phyloP scores from a whole-genome alignment of 2,888 invertebrate species.

The Mongoloraphidia duomilia region DNA sequence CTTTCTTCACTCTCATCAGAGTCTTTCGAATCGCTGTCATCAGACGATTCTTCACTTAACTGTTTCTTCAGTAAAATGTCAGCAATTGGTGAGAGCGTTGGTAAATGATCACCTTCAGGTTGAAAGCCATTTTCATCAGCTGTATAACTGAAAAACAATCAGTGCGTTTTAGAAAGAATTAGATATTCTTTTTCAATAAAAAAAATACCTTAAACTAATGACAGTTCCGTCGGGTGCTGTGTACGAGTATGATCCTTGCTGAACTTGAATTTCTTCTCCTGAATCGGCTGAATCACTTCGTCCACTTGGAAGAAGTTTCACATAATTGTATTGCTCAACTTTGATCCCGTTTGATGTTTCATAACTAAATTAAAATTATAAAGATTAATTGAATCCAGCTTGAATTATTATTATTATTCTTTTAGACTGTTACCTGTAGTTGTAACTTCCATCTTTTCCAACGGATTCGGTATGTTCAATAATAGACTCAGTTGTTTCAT shows the following conservation, averaged over 20 bases:
- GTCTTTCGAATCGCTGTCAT: too few species aligned
- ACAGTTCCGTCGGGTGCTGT: conserved; percentile 54
- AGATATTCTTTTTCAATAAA: conserved; percentile 2
- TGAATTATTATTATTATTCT: too few species aligned
- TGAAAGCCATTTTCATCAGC: conserved; percentile 58
- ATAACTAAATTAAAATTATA: conserved; percentile 34
- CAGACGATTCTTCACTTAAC: not conserved
- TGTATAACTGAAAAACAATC: conserved; percentile 35
- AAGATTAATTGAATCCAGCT: not conserved
- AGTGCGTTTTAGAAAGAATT: not conserved
- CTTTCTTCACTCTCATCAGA: too few species aligned
- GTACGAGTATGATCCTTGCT: conserved; percentile 53
- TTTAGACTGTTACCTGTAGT: conserved; percentile 26
- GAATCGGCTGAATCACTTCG: conserved; percentile 18
- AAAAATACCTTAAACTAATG: conserved; percentile 40
- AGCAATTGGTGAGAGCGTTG: conserved; percentile 13
- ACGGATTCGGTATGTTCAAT: conserved; percentile 31
- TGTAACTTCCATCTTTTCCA: conserved; percentile 33
- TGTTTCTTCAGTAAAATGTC: not conserved
- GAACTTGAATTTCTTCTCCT: conserved; percentile 41
- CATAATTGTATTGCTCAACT: conserved; percentile 55
- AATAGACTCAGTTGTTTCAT: conserved; percentile 31
- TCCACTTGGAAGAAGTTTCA: conserved; percentile 42
- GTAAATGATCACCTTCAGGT: conserved; percentile 19
- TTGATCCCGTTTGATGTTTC: conserved; percentile 68